Evolutionary conservation across 2,797 vertebrate species (phyloP).

Genomic region (Rhynchonycteris naso): DNA sequence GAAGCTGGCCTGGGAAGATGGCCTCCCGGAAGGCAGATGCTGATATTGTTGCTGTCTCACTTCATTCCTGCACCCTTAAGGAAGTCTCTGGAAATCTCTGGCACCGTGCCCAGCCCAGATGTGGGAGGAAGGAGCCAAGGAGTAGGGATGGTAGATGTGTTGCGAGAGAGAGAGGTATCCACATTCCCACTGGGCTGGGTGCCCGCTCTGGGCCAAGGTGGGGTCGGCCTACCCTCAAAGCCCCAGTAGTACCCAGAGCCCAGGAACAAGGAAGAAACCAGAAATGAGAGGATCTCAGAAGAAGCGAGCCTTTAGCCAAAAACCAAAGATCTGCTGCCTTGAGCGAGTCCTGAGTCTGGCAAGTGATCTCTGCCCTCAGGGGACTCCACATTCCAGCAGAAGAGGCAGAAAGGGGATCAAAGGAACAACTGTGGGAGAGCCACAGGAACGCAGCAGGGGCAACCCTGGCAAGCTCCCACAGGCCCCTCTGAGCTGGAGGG

Average conservation of each 20-base stretch:
- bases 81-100: slow-evolving; percentile 59
- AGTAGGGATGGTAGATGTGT: not conserved
- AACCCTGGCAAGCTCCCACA: not conserved
- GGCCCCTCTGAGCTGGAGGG: not conserved
- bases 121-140: slow-evolving; percentile 64
- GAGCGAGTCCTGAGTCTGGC: not conserved
- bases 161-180: not conserved
- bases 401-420: not conserved
- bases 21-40: slow-evolving; percentile 21
- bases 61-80: slow-evolving; percentile 47
- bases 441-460: not conserved
- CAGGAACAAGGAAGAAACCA: not conserved
- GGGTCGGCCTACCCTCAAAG: not conserved
- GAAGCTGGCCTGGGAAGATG: slow-evolving; percentile 41
- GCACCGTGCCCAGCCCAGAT: slow-evolving; percentile 67
- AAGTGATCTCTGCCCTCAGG: not conserved
- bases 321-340: not conserved
- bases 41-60: slow-evolving; percentile 27
- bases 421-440: not conserved
- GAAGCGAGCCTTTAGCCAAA: not conserved
- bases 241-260: not conserved
- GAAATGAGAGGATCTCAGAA: not conserved
- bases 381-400: not conserved
- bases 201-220: not conserved
- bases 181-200: not conserved